Evolutionary conservation across 2,888 invertebrate species (phyloP), one percentile per base, ranked within the genome.

Genomic region (Steinernema hermaphroditum): DNA sequence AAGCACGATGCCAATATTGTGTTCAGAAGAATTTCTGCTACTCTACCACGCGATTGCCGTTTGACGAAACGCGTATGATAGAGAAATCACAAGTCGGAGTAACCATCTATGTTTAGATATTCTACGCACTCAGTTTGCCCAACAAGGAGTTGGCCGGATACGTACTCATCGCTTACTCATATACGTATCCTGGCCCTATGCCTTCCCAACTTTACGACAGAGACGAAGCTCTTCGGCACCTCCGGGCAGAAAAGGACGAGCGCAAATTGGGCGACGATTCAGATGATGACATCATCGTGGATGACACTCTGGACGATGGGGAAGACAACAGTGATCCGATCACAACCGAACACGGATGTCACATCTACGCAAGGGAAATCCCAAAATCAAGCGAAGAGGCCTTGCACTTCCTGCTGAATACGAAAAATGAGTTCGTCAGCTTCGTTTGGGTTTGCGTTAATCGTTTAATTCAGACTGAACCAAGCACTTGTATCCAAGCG

Each of bases 331-430:
- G 32, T 14, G 62, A 62, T 1, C 32, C 27, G 8, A 62, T 62
- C 34, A n/a, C 32, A 1, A 6, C 2, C 32, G 62, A 62, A 19
- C 62, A 62, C 16, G 62, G 62, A 32, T 27, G 29, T 32, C 62
- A 29, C 1, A 32, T 62, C 32, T 62, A 32, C 34, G 62, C 62
- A 27, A 62, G 32, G 32, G 62, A 62, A 16, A 62, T 62, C 34
- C 62, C 62, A 9, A 62, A 62, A 32, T 32, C 62, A 2, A 62
- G 62, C 32, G 62, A 62, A 4, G 62, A 62, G n/a, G 62, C 62
- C n/a, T 29, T 62, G 1, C 22, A 22, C 12, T 16, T 62, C 16
- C 62, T 62, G 32, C 32, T 62, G 12, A 32, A 62, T 34, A 62
- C 46, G 22, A 19, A 46, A 6, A 46, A 46, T 46, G 2, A 6